Evolutionary conservation across 2,888 invertebrate genomes (phyloP), one percentile per base, ranked within the genome.

Genomic region (Heterodera filipjevi): DNA sequence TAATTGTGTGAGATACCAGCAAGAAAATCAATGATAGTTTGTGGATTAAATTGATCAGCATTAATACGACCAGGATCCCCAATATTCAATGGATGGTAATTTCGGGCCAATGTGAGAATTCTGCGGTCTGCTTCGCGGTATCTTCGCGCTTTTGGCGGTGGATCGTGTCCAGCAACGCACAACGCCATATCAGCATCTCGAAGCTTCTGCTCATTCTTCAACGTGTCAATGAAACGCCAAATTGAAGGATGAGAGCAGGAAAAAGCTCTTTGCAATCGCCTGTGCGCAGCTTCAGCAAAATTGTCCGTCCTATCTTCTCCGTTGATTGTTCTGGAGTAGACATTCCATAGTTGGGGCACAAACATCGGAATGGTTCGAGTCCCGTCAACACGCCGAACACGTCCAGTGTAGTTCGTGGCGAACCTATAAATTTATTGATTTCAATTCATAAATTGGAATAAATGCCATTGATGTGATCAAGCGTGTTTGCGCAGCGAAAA

Each of bases 301-400:
- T 77, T 77, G 77, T 77, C 74, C 5, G 77, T 77, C 8, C 77
- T 73, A 72, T 77, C 77, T 5, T 3, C 12, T 8, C 71, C 44
- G 10, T 77, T 16, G 5, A 73, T 30, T 6, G 71, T 71, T 6
- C 77, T 73, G 6, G 39, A 14, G 77, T 75, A 77, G 33, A 77
- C 77, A 44, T 12, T 44, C 44, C 44, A 44, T 12, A 44, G 12
- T 12, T 44, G n/a, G n/a, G n/a, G n/a, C n/a, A n/a, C n/a, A n/a
- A n/a, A n/a, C n/a, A n/a, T n/a, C n/a, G n/a, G n/a, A n/a, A n/a
- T n/a, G n/a, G n/a, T n/a, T n/a, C n/a, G n/a, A n/a, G n/a, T n/a
- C n/a, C n/a, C n/a, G n/a, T 44, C 44, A 44, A 5, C 44, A 10
- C 44, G 5, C n/a, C n/a, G n/a, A n/a, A n/a, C n/a, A n/a, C n/a